Conservation (phyloP, 1,140 invertebrate genomes). For the Orchesella cincta region DNA sequence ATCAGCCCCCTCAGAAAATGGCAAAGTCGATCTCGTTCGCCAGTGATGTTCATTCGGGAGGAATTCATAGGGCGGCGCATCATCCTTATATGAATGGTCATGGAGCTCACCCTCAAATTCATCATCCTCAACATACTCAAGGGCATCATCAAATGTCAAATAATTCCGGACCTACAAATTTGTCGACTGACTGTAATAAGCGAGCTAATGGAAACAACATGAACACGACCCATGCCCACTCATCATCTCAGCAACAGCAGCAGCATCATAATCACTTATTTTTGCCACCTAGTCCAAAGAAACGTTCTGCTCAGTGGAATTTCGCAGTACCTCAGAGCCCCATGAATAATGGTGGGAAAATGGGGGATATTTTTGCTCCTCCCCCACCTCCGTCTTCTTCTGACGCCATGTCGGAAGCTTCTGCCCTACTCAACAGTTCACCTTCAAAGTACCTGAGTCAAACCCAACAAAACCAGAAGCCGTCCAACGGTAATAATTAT, state of each 20-base stretch:
- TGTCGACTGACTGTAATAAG: not conserved
- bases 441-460: constrained; percentile 19
- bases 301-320: constrained; percentile 44
- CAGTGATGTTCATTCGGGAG: not conserved
- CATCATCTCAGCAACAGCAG: constrained; percentile 12
- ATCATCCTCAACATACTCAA: constrained; percentile 8
- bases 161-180: not conserved
- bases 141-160: not conserved
- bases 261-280: constrained; percentile 28
- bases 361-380: constrained; percentile 31
- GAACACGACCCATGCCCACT: not conserved
- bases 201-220: not conserved
- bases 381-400: constrained; percentile 12
- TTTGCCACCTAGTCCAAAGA: constrained; percentile 48
- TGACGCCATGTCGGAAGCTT: not conserved
- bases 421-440: not conserved
- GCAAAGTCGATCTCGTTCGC: constrained; percentile 24
- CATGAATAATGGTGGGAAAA: constrained; percentile 19
- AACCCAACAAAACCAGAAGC: constrained; percentile 38
- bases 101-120: not conserved
- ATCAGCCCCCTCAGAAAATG: constrained; percentile 11
- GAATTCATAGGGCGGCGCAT: not conserved
- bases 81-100: not conserved
- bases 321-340: constrained; percentile 37
- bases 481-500: constrained; percentile 35